Conservation (phyloP, 2,888 invertebrate genomes). For the Clusia tigrina region DNA sequence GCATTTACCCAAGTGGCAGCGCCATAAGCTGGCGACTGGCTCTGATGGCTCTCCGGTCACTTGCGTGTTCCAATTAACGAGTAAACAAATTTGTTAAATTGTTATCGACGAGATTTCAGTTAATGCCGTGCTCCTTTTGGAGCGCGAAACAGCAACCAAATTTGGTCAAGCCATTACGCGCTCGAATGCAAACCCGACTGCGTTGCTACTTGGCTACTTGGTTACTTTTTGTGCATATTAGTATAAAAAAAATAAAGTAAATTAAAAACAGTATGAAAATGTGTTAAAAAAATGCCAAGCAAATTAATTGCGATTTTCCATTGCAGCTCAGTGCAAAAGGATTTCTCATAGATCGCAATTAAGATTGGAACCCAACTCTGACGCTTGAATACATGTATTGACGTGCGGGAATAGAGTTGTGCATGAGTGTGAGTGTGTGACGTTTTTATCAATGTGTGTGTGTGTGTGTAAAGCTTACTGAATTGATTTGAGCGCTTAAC, state of each 20-base stretch:
- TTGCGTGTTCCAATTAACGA: too few species aligned
- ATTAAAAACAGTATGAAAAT: background rate
- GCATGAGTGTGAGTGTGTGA: too few species aligned
- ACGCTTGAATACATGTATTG: background rate
- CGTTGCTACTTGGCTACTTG: too few species aligned
- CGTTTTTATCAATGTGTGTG: too few species aligned
- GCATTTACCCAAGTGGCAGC: too few species aligned
- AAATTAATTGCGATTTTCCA: background rate
- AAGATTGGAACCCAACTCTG: background rate
- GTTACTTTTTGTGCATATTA: background rate
- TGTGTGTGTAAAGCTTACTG: too few species aligned
- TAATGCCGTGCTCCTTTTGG: background rate
- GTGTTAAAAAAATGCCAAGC: too few species aligned
- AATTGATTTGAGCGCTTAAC: conserved; percentile 1
- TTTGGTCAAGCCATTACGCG: background rate
- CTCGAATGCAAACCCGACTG: background rate
- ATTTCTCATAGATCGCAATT: background rate
- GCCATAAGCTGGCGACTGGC: too few species aligned
- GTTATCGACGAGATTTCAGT: background rate
- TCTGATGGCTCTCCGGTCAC: too few species aligned
- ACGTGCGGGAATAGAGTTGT: too few species aligned
- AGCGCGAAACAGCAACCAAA: background rate
- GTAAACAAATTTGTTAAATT: too few species aligned
- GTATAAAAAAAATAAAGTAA: too few species aligned
- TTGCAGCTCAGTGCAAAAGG: background rate